These are phyloP conservation scores for Galerucella calmariensis DNA, from an alignment of 2,888 invertebrate genomes.

Conservation along the genomic window DNA sequence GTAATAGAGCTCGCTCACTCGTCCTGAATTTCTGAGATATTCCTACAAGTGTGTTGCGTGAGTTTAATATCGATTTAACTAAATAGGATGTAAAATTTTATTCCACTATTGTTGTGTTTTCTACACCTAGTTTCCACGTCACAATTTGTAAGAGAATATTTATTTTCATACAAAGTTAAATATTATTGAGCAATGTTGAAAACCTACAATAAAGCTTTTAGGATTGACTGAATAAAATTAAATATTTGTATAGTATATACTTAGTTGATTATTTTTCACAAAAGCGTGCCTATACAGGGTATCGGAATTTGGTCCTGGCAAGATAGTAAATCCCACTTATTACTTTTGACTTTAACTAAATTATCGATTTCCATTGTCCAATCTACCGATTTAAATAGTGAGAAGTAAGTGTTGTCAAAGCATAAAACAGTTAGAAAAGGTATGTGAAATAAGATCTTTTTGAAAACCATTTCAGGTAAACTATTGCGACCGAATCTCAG, in stretches of 20 bases:
- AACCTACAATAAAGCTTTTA: background rate
- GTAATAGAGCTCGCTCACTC: background rate
- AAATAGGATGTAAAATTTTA: background rate
- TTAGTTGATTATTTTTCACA: background rate
- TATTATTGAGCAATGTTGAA: background rate
- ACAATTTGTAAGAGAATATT: background rate
- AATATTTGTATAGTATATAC: background rate
- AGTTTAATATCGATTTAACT: background rate
- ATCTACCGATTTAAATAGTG: too few species aligned
- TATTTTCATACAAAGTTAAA: background rate
- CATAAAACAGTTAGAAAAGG: too few species aligned
- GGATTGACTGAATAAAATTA: background rate
- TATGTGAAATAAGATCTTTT: too few species aligned
- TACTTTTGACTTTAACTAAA: too few species aligned
- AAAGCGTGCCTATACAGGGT: too few species aligned
- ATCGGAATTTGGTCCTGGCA: too few species aligned
- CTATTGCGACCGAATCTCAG: too few species aligned
- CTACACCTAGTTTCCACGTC: background rate
- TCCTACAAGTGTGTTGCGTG: background rate
- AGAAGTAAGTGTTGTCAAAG: too few species aligned
- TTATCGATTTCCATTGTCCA: too few species aligned
- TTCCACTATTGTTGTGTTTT: background rate
- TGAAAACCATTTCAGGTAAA: too few species aligned
- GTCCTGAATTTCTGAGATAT: background rate
- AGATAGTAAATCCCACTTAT: too few species aligned